Evolutionary conservation across 2,888 invertebrate species (phyloP).

Genomic region (Alviniconcha strummeri): DNA sequence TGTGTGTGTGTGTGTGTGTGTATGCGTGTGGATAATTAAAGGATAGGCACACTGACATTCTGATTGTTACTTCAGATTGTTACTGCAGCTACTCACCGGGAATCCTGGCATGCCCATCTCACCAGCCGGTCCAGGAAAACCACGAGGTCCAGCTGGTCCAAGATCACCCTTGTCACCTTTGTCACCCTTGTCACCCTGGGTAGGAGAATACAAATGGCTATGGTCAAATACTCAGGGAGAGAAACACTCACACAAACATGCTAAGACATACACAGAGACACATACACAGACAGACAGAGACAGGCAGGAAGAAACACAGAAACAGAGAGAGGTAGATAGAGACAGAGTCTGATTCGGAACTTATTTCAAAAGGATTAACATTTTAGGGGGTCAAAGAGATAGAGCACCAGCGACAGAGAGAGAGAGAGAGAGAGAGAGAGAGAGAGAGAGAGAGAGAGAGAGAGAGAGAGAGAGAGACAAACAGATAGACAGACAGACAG

Average conservation of each 20-base stretch:
- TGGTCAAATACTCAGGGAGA: not conserved
- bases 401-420: no score
- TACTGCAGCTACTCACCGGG: slow-evolving; percentile 46
- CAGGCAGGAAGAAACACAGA: not conserved
- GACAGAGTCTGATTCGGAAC: not conserved
- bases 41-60: not conserved
- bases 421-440: no score
- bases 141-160: slow-evolving; percentile 46
- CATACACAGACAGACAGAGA: slow-evolving; percentile 6
- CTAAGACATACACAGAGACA: not conserved
- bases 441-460: no score
- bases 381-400: no score
- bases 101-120: slow-evolving; percentile 67
- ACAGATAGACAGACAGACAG: no score
- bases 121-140: slow-evolving; percentile 51
- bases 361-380: no score
- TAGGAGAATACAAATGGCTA: not conserved
- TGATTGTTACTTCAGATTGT: not conserved
- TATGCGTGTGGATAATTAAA: not conserved
- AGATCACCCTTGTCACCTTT: slow-evolving; percentile 32
- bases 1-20: not conserved
- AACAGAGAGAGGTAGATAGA: not conserved
- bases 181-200: slow-evolving; percentile 9
- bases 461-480: no score
- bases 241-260: not conserved